These are phyloP conservation scores for Ia io DNA, from an alignment of 2,113 vertebrate genomes.

Conservation along the genomic window DNA sequence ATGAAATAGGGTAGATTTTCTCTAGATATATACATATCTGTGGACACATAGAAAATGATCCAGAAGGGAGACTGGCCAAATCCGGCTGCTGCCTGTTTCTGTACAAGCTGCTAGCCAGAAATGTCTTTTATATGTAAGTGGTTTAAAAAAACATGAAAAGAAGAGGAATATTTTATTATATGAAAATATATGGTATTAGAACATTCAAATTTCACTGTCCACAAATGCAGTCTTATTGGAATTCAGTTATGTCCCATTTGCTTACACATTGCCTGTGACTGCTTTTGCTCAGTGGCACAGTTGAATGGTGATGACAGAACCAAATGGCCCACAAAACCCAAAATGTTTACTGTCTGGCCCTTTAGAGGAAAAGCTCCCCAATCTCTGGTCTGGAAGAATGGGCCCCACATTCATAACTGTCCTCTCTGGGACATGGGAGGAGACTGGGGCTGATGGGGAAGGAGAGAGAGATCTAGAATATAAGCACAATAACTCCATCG, in stretches of 20 bases:
- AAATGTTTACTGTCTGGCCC: background rate
- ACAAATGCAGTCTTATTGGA: background rate
- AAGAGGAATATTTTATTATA: background rate
- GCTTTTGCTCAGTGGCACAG: background rate
- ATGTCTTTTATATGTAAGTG: background rate
- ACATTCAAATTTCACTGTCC: background rate
- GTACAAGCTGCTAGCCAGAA: background rate
- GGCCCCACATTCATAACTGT: too few relatives aligned
- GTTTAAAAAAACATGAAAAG: background rate
- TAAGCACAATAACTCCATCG: too few relatives aligned
- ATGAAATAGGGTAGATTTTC: background rate
- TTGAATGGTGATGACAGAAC: background rate
- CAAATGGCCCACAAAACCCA: background rate
- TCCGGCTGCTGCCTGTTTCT: background rate
- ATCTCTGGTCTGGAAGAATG: background rate
- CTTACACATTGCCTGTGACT: background rate
- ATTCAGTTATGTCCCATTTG: accelerated
- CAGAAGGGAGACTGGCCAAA: background rate
- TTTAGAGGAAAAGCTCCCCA: background rate
- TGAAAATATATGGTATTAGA: background rate
- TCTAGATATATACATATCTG: background rate
- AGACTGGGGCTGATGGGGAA: background rate
- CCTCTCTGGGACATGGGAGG: background rate
- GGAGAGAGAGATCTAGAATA: background rate
- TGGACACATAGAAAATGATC: background rate